Conservation (phyloP, 2,888 invertebrate species). For the Synanthedon andrenaeformis region DNA sequence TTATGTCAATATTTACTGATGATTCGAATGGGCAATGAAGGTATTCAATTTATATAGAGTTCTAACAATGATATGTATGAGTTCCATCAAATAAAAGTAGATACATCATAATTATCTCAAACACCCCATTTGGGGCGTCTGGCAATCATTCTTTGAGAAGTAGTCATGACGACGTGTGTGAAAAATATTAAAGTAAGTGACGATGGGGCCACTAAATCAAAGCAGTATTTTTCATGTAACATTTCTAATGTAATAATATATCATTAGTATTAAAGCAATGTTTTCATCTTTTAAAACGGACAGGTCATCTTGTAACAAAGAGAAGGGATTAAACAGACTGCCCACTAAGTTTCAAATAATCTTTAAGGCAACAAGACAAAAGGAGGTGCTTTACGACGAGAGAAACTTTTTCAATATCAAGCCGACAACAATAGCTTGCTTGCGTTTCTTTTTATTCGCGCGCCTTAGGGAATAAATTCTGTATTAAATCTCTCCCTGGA, state of each 20-base stretch:
- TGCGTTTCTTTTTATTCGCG: slow-evolving; percentile 30
- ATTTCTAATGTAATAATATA: too few species aligned
- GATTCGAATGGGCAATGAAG: slow-evolving; percentile 19
- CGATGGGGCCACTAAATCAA: too few species aligned
- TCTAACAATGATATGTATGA: too few species aligned
- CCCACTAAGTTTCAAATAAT: slow-evolving; percentile 42
- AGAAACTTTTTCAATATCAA: slow-evolving; percentile 58
- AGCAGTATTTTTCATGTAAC: too few species aligned
- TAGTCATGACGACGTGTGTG: too few species aligned
- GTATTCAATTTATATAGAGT: background rate
- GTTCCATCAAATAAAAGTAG: too few species aligned
- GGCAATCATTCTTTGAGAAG: too few species aligned
- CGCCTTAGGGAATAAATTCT: slow-evolving; percentile 30
- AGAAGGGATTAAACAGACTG: slow-evolving; percentile 31
- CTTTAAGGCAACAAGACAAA: slow-evolving; percentile 46
- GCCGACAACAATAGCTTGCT: slow-evolving; percentile 45
- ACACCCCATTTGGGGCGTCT: too few species aligned
- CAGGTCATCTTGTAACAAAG: slow-evolving; percentile 36
- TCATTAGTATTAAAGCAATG: too few species aligned
- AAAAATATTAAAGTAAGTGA: too few species aligned
- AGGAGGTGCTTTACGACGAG: slow-evolving; percentile 30
- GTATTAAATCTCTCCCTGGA: slow-evolving; percentile 39
- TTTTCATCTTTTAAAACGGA: slow-evolving; percentile 12
- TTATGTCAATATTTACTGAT: slow-evolving; percentile 46
- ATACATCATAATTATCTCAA: too few species aligned